Evolutionary conservation across 1,140 invertebrate species (phyloP).

Genomic region (Dreissena polymorpha): DNA sequence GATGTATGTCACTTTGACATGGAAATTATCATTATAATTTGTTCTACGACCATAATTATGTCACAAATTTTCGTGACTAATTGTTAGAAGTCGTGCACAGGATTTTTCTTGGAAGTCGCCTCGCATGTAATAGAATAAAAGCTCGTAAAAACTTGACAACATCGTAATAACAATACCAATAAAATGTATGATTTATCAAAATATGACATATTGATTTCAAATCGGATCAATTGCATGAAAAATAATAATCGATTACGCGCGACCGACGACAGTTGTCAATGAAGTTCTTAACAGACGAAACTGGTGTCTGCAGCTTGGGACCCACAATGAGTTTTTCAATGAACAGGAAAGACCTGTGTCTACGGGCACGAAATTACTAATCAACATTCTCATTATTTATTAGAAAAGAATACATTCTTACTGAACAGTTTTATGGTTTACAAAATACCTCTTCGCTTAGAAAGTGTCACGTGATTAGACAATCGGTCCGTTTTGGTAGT

Average conservation of each 20-base stretch:
- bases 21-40: no score
- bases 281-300: neutral
- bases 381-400: neutral
- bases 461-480: conserved; percentile 48
- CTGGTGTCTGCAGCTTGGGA: no score
- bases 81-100: no score
- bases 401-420: neutral
- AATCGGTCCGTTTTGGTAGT: conserved; percentile 26
- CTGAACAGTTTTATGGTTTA: conserved; percentile 41
- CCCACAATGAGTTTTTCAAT: no score
- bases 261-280: conserved; percentile 18
- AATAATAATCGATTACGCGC: conserved; percentile 40
- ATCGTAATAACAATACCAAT: neutral
- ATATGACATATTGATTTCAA: conserved; percentile 45
- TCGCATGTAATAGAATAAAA: no score
- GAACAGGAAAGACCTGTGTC: neutral
- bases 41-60: no score
- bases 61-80: no score
- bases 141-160: neutral
- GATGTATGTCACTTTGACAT: no score
- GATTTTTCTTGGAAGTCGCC: no score
- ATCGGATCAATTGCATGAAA: conserved; percentile 40
- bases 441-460: conserved; percentile 28
- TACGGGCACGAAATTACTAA: neutral
- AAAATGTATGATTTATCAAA: conserved; percentile 15